phyloP scores from a whole-genome alignment of 1,140 invertebrate species.

The Holcopasites calliopsidis region DNA sequence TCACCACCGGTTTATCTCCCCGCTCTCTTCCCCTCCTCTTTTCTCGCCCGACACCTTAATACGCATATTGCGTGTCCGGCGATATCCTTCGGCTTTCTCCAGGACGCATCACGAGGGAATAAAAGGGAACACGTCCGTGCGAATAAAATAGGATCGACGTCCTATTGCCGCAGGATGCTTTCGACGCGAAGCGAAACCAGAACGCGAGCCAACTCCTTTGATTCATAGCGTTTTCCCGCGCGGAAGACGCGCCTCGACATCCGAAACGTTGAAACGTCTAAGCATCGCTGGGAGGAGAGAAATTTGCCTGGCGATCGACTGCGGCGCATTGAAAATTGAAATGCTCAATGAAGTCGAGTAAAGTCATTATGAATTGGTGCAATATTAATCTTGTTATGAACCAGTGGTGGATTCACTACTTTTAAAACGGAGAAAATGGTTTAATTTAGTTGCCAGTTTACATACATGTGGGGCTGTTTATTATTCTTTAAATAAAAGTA shows the following conservation, averaged over 20 bases:
- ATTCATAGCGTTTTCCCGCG: slow-evolving; percentile 2
- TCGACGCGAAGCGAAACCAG: slow-evolving; percentile 1
- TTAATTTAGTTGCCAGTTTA: too few species aligned
- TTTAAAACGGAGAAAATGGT: too few species aligned
- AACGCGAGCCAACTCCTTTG: slow-evolving; percentile 2
- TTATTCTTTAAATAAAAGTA: too few species aligned
- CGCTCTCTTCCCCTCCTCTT: not conserved
- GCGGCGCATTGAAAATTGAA: too few species aligned
- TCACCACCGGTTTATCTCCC: slow-evolving; percentile 18
- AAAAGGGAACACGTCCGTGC: slow-evolving; percentile 7
- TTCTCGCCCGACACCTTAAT: not conserved
- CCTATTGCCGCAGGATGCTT: slow-evolving; percentile 12
- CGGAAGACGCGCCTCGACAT: too few species aligned
- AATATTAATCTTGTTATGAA: too few species aligned
- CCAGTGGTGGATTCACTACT: too few species aligned
- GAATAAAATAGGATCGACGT: slow-evolving; percentile 32
- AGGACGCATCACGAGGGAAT: not conserved
- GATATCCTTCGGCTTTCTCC: slow-evolving; percentile 34
- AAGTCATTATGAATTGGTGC: too few species aligned
- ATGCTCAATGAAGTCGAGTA: too few species aligned
- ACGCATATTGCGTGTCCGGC: not conserved
- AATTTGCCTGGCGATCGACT: too few species aligned
- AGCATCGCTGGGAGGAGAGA: too few species aligned
- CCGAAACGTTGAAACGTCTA: not conserved
- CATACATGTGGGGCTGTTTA: too few species aligned